Evolutionary conservation across 2,888 invertebrate species (phyloP).

Genomic region (Gymnocheta viridis): DNA sequence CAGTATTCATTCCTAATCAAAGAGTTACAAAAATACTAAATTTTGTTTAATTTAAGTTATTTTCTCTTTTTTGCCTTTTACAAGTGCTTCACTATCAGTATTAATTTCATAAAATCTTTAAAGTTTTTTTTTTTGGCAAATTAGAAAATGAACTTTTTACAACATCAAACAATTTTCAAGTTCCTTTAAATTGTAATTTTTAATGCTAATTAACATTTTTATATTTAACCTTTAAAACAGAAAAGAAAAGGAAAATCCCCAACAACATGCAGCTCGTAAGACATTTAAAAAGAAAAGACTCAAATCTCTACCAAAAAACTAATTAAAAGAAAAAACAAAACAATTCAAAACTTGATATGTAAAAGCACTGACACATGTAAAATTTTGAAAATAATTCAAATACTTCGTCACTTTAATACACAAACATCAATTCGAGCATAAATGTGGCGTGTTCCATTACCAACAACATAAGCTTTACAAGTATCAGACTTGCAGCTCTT

Average conservation of each 20-base stretch:
- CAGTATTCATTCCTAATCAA: no score
- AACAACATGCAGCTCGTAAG: not conserved
- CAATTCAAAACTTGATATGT: not conserved
- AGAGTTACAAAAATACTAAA: no score
- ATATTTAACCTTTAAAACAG: not conserved
- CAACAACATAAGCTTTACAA: not conserved
- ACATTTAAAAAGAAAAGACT: not conserved
- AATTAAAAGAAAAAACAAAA: not conserved
- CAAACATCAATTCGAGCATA: constrained; percentile 32
- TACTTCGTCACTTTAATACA: constrained; percentile 34
- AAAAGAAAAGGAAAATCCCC: not conserved
- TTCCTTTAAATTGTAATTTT: not conserved
- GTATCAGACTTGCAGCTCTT: not conserved
- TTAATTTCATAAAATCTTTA: not conserved
- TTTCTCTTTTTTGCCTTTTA: not conserved
- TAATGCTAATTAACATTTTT: not conserved
- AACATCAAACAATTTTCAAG: not conserved
- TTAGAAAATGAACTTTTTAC: not conserved
- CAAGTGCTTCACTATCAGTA: no score
- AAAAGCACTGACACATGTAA: not conserved
- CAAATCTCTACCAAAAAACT: not conserved
- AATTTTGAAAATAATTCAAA: not conserved
- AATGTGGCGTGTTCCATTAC: constrained; percentile 27
- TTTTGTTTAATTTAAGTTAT: not conserved
- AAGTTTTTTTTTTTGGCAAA: not conserved